A percentile compares a stretch with the other conserved stretches of the same genome.
phyloP scores from a whole-genome alignment of 2,888 invertebrate genomes.

The Ormyrus labotus region DNA sequence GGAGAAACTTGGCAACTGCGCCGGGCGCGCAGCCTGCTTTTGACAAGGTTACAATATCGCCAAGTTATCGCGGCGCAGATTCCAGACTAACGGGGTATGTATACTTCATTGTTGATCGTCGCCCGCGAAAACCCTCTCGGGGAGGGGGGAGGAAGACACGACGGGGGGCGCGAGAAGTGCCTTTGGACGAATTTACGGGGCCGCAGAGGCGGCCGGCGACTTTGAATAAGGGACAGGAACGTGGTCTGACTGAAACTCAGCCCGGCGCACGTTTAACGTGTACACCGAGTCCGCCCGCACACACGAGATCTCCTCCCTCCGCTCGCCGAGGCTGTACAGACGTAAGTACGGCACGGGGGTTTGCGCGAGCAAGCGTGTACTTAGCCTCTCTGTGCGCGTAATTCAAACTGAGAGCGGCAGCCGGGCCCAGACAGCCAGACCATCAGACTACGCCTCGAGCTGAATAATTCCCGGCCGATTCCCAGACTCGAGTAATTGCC shows the following conservation, averaged over 20 bases:
- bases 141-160: too few species aligned
- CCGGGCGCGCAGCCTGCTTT: too few species aligned
- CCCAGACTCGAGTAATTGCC: not conserved
- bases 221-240: slow-evolving; percentile 58
- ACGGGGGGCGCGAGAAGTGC: too few species aligned
- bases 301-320: not conserved
- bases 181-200: too few species aligned
- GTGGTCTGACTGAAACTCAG: slow-evolving; percentile 59
- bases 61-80: too few species aligned
- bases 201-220: not conserved
- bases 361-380: slow-evolving; percentile 11
- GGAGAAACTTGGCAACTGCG: too few species aligned
- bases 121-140: too few species aligned
- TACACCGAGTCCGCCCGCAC: not conserved
- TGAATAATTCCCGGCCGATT: not conserved
- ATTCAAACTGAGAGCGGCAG: slow-evolving; percentile 16
- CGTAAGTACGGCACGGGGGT: slow-evolving; percentile 17
- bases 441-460: not conserved
- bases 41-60: too few species aligned
- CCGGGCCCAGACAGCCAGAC: too few species aligned
- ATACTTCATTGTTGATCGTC: too few species aligned
- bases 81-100: too few species aligned
- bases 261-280: slow-evolving; percentile 49
- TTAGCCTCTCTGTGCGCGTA: slow-evolving; percentile 11
- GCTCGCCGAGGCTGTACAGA: not conserved